These are phyloP conservation scores for Passerculus sandwichensis DNA, from an alignment of 2,797 vertebrate genomes.

Conservation along the genomic window DNA sequence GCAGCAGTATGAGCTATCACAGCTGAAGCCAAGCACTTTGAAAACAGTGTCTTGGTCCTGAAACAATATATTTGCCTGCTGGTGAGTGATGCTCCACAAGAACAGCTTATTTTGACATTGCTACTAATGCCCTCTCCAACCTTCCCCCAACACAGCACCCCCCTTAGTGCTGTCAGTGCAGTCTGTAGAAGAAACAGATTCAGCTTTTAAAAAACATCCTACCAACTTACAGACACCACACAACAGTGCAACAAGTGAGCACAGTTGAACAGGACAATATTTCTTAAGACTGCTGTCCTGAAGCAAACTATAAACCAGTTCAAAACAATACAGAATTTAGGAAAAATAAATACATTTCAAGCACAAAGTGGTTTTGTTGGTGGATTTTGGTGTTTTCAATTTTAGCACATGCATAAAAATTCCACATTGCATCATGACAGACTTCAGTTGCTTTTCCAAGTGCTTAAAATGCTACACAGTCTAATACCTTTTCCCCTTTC, in stretches of 20 bases:
- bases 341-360: background rate
- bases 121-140: background rate
- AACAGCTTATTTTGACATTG: background rate
- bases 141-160: background rate
- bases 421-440: background rate
- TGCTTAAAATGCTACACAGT: background rate
- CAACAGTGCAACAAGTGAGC: background rate
- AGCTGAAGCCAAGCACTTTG: background rate
- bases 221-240: background rate
- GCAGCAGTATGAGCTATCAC: background rate
- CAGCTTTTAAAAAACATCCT: constrained; percentile 1
- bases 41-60: background rate
- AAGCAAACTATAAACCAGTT: background rate
- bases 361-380: background rate
- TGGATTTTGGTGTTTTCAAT: background rate
- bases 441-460: background rate
- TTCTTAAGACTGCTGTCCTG: background rate
- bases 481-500: background rate
- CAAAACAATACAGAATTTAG: background rate
- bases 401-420: background rate
- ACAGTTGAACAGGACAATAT: background rate
- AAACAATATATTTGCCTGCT: background rate
- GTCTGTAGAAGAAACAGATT: background rate
- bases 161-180: background rate
- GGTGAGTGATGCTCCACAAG: background rate